Evolutionary conservation across 2,113 vertebrate genomes (phyloP), one percentile per base, ranked within the genome.

Genomic region (Psophia crepitans): DNA sequence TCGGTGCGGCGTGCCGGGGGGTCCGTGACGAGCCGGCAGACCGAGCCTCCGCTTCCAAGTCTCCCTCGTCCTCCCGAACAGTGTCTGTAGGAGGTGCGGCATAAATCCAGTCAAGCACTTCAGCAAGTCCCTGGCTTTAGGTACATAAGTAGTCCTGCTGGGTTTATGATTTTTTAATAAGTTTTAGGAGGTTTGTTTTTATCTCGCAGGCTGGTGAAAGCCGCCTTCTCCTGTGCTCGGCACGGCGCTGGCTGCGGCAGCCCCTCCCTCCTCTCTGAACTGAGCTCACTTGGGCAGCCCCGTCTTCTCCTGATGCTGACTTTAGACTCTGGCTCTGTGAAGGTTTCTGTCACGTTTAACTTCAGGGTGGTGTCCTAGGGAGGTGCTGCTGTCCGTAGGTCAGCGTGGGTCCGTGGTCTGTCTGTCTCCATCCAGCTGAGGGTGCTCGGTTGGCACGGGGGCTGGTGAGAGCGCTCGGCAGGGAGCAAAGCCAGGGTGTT

Each of bases 1-100:
- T n/a, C n/a, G n/a, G n/a, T n/a, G n/a, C n/a, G n/a, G 19, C 2
- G 37, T 77, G 33, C 49, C 32, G 3, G 3, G 1, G 7, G n/a
- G 23, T 60, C 61, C 0, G 0, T 24, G 21, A 43, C 21, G 20
- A 89, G 81, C 32, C 7, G 11, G 14, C 73, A 74, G 57, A 32
- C n/a, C 37, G 3, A 54, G 30, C 19, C 51, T 60, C 71, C 8
- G 4, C 61, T 73, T 71, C 49, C 23, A 4, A 6, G 32, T 15
- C 51, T 66, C 32, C 78, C 28, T 78, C 3, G 1, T 68, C 81
- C 26, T 60, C 44, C 58, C 13, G 3, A 33, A 4, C 5, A 6
- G 23, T 54, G 53, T 79, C 86, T 86, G 80, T 89, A 53, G 89
- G 81, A 90, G 83, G 79, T 12, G n/a, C 48, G 41, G 53, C 57